These are phyloP conservation scores for Drosophila setifemur DNA, from an alignment of 1,140 invertebrate genomes.

Conservation along the genomic window DNA sequence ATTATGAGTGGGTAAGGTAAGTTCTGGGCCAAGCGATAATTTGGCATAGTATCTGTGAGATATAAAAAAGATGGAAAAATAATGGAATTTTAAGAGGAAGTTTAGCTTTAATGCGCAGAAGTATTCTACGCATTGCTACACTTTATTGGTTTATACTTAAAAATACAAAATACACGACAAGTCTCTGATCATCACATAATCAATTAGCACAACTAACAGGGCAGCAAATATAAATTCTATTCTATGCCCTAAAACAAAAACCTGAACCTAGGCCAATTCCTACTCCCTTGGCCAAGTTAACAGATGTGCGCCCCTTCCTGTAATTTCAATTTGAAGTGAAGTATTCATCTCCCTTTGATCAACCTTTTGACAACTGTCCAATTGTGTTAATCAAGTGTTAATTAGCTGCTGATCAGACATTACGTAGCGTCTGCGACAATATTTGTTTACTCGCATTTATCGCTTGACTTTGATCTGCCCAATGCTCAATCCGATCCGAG, in stretches of 20 bases:
- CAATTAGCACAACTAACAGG: conserved; percentile 1
- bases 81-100: not conserved
- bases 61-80: not conserved
- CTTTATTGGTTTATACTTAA: not conserved
- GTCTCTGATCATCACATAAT: not conserved
- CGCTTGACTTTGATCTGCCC: conserved; percentile 27
- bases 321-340: no score
- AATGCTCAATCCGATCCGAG: conserved; percentile 7
- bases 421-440: conserved; percentile 60
- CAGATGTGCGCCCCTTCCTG: not conserved
- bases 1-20: conserved; percentile 62
- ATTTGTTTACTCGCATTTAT: conserved; percentile 37
- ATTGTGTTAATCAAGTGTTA: conserved; percentile 61
- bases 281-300: conserved; percentile 1
- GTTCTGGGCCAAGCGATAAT: conserved; percentile 38
- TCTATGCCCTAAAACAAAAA: not conserved
- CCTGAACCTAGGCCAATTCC: conserved; percentile 7
- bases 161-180: no score
- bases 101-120: conserved; percentile 1
- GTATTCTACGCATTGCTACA: not conserved
- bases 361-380: conserved; percentile 10
- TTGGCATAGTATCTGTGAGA: conserved; percentile 1
- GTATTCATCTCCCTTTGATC: not conserved
- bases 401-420: conserved; percentile 53
- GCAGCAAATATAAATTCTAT: not conserved